phyloP scores from a whole-genome alignment of 2,888 invertebrate species.

The Cheilosia vulpina region DNA sequence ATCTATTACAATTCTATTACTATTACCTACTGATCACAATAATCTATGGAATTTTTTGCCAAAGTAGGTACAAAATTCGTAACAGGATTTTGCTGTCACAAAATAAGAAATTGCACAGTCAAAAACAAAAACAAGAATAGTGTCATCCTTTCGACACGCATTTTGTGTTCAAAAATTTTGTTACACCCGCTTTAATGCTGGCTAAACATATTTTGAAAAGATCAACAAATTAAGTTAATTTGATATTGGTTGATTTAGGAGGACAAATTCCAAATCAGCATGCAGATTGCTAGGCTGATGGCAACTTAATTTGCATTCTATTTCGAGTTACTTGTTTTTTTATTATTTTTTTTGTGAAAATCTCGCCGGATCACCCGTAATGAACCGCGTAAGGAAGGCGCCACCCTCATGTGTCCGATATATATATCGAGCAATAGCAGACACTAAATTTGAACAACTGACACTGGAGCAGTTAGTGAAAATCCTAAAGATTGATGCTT shows the following conservation, averaged over 20 bases:
- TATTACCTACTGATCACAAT: no score
- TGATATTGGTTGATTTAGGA: not conserved
- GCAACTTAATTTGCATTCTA: not conserved
- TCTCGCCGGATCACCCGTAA: not conserved
- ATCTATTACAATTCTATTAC: no score
- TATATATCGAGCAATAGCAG: slow-evolving; percentile 56
- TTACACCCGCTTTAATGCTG: not conserved
- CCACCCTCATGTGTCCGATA: slow-evolving; percentile 61
- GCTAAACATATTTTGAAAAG: not conserved
- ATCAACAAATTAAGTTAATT: not conserved
- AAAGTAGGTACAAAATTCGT: no score
- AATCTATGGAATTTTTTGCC: no score
- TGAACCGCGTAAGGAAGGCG: slow-evolving; percentile 58
- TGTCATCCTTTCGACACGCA: no score
- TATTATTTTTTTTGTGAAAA: not conserved
- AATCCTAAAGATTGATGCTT: slow-evolving; percentile 48
- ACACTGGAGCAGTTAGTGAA: slow-evolving; percentile 52
- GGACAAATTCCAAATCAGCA: not conserved
- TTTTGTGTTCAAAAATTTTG: no score
- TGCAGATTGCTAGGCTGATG: not conserved
- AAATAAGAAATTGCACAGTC: no score
- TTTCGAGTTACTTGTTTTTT: not conserved
- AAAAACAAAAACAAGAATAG: no score
- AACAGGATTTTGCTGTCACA: no score
- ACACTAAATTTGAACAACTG: slow-evolving; percentile 50